A percentile compares a stretch with the other conserved stretches of the same genome.
phyloP scores from a whole-genome alignment of 2,113 vertebrate genomes.

The Eclectus roratus region DNA sequence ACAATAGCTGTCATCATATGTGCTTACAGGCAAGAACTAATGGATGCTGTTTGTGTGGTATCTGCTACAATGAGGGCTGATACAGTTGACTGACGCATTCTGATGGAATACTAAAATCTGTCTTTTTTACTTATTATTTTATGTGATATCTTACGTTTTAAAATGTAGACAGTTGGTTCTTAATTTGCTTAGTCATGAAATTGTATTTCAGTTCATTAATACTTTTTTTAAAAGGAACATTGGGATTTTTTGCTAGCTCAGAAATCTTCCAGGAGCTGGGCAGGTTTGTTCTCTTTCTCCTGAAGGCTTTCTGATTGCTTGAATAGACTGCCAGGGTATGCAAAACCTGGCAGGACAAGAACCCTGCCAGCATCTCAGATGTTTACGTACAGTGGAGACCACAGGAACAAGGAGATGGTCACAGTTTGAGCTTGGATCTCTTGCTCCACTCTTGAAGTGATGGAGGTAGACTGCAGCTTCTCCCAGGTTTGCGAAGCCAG shows the following conservation, averaged over 20 bases:
- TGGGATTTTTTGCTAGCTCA: background rate
- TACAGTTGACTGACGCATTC: background rate
- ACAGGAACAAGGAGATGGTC: background rate
- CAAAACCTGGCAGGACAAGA: background rate
- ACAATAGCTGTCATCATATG: background rate
- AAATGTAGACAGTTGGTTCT: background rate
- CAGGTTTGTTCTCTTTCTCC: background rate
- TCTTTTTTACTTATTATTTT: background rate
- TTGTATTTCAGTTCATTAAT: background rate
- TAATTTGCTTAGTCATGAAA: background rate
- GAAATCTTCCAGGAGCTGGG: background rate
- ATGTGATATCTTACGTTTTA: background rate
- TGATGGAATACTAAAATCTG: background rate
- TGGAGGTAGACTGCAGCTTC: background rate
- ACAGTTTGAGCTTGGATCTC: background rate
- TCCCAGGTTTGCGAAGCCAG: background rate
- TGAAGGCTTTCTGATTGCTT: background rate
- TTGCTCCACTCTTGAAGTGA: background rate
- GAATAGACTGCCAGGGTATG: background rate
- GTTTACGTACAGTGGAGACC: background rate
- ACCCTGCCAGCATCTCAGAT: background rate
- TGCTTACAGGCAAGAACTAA: background rate
- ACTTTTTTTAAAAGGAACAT: background rate
- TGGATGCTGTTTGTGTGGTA: background rate
- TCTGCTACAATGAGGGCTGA: background rate